These are phyloP conservation scores for Basileuterus tristriatus DNA, from an alignment of 2,797 vertebrate genomes.

Conservation along the genomic window DNA sequence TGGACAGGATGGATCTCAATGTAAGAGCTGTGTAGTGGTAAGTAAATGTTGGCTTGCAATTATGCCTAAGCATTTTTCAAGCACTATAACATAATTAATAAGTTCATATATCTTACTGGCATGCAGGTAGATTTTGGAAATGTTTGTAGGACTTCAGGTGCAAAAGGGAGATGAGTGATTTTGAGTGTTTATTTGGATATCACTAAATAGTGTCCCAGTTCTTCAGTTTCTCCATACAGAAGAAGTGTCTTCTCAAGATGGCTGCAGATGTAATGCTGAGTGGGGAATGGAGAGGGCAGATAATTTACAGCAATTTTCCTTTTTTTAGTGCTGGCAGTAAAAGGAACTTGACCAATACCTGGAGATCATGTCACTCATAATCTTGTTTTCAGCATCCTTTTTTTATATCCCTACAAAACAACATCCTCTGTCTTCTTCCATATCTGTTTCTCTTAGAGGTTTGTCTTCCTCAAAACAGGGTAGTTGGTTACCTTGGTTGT, in stretches of 20 bases:
- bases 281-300: not conserved
- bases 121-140: not conserved
- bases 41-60: not conserved
- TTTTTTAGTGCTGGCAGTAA: not conserved
- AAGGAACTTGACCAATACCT: not conserved
- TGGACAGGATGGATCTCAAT: not conserved
- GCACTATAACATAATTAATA: not conserved
- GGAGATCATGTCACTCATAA: not conserved
- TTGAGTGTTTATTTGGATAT: not conserved
- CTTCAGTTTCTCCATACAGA: not conserved
- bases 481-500: not conserved
- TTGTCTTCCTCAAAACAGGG: not conserved
- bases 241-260: not conserved
- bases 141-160: not conserved
- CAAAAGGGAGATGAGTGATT: not conserved
- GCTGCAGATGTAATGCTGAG: not conserved
- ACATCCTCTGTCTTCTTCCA: not conserved
- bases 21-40: rapidly evolving
- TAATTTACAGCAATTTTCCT: not conserved
- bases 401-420: not conserved
- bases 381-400: not conserved
- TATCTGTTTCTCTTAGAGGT: not conserved
- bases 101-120: not conserved
- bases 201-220: not conserved
- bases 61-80: not conserved